A percentile compares a stretch with the other conserved stretches of the same genome.
Evolutionary conservation across 2,113 vertebrate species (phyloP).

Genomic region (Corynorhinus townsendii): DNA sequence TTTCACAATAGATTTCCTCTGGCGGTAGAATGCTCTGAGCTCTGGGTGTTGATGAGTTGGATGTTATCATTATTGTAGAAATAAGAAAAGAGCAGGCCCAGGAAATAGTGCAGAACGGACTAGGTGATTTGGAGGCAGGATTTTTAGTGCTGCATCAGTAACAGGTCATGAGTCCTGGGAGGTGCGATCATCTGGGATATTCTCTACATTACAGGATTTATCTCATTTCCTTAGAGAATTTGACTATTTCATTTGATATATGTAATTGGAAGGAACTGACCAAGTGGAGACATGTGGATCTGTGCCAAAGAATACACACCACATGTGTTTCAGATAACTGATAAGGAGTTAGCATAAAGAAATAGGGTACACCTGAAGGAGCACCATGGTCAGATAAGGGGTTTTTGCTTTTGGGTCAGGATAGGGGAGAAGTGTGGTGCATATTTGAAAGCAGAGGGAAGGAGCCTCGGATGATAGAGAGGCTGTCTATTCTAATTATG

Average conservation of each 20-base stretch:
- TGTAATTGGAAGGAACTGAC: not conserved
- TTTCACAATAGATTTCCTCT: conserved; percentile 47
- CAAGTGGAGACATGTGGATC: no score
- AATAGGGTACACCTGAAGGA: not conserved
- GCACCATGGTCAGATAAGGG: not conserved
- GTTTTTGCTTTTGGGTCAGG: not conserved
- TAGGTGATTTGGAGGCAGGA: not conserved
- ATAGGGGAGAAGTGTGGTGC: not conserved
- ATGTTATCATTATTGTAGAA: conserved; percentile 37
- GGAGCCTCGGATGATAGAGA: not conserved
- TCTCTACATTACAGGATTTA: not conserved
- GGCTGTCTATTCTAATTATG: not conserved
- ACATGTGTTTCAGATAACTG: not conserved
- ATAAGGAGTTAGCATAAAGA: not conserved
- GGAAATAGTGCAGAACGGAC: not conserved
- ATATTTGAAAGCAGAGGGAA: not conserved
- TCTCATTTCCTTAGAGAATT: not conserved
- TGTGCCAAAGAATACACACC: not conserved
- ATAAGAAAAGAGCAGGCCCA: not conserved
- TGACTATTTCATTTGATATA: not conserved
- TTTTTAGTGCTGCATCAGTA: not conserved
- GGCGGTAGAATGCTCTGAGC: not conserved
- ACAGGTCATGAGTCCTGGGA: not conserved
- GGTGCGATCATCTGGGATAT: not conserved
- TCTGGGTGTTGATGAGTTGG: conserved; percentile 27